Evolutionary conservation across 2,797 vertebrate species (phyloP).

Genomic region (Pseudopleuronectes americanus): DNA sequence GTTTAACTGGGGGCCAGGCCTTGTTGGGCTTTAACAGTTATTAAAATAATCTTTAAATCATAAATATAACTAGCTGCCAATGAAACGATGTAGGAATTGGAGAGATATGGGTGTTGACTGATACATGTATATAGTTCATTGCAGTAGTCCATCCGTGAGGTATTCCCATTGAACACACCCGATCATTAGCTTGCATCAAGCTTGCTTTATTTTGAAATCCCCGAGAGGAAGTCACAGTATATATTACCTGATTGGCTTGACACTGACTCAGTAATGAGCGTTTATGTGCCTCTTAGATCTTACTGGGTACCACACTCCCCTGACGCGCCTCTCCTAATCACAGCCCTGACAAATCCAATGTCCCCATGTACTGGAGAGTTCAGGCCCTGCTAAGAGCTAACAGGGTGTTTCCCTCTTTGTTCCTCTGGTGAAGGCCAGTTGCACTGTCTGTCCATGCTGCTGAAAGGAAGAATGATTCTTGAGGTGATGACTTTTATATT

Average conservation of each 20-base stretch:
- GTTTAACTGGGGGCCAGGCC: too few species aligned
- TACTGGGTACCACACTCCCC: conserved; percentile 58
- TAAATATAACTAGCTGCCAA: too few species aligned
- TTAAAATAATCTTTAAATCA: too few species aligned
- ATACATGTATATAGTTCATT: too few species aligned
- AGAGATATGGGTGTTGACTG: too few species aligned
- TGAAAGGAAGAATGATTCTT: not conserved
- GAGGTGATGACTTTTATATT: not conserved
- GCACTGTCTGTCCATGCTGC: conserved; percentile 24
- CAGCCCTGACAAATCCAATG: conserved; percentile 51
- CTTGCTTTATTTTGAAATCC: conserved; percentile 61
- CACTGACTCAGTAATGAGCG: conserved; percentile 48
- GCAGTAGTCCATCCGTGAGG: too few species aligned
- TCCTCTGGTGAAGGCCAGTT: conserved; percentile 27
- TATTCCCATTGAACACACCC: not conserved
- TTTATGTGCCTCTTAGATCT: conserved; percentile 54
- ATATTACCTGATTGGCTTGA: conserved; percentile 29
- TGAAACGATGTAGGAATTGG: too few species aligned
- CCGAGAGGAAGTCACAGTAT: conserved; percentile 9
- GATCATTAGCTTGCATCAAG: not conserved
- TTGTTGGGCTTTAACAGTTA: too few species aligned
- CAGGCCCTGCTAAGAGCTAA: conserved; percentile 38
- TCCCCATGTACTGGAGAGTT: conserved; percentile 46
- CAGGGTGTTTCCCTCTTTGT: conserved; percentile 60
- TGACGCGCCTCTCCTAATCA: conserved; percentile 57